Conservation (phyloP, 2,797 vertebrate species). For the Carduelis carduelis region DNA sequence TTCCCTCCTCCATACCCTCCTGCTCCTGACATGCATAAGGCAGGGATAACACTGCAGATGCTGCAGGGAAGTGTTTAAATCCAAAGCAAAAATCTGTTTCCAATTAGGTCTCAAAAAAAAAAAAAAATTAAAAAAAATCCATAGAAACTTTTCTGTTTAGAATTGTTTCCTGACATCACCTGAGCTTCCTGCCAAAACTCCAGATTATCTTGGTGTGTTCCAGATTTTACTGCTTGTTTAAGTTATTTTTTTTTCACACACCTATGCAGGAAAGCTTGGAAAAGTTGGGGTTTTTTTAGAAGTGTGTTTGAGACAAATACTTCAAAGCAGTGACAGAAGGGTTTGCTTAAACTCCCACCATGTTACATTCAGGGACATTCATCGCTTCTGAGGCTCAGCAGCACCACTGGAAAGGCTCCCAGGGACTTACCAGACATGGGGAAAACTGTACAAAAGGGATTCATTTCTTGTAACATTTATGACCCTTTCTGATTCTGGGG, state of each 20-base stretch:
- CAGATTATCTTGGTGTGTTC: neutral
- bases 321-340: neutral
- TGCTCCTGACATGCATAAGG: neutral
- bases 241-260: neutral
- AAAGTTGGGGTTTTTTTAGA: neutral
- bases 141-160: slow-evolving; percentile 51
- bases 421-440: neutral
- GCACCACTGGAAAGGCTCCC: neutral
- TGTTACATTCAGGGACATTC: neutral
- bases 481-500: neutral
- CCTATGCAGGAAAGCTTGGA: neutral
- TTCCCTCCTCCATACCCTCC: neutral
- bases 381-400: neutral
- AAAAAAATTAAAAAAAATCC: neutral
- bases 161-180: slow-evolving; percentile 23
- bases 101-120: neutral
- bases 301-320: neutral
- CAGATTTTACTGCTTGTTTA: neutral
- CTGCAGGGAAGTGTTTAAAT: neutral
- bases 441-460: neutral
- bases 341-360: neutral
- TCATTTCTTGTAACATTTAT: neutral
- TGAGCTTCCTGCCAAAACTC: neutral
- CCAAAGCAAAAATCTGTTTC: slow-evolving; percentile 2
- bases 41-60: neutral